These are phyloP conservation scores for Polyodon spathula DNA, from an alignment of 2,113 vertebrate genomes.

Conservation along the genomic window DNA sequence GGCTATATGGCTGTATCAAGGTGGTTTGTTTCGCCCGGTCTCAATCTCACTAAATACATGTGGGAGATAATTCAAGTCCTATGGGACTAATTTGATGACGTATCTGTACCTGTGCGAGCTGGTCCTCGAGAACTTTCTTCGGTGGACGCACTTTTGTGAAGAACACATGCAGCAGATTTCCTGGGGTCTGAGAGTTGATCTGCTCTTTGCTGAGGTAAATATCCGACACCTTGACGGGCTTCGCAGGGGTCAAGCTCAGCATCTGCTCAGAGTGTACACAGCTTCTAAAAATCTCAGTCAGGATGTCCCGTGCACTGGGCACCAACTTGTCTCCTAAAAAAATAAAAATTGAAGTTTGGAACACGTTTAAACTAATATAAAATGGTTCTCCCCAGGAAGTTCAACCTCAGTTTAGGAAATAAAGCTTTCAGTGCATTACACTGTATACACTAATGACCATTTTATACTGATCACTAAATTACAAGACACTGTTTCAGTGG, in stretches of 20 bases:
- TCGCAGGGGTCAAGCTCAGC: conserved; percentile 80
- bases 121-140: conserved; percentile 92
- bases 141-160: conserved; percentile 88
- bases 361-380: too few relatives aligned
- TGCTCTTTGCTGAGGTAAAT: conserved; percentile 97
- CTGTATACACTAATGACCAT: too few relatives aligned
- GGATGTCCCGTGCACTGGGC: conserved; percentile 77
- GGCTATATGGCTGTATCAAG: too few relatives aligned
- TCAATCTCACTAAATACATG: too few relatives aligned
- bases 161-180: conserved; percentile 86
- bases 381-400: too few relatives aligned
- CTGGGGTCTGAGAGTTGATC: conserved; percentile 87
- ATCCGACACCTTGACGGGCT: conserved; percentile 84
- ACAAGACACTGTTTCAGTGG: too few relatives aligned
- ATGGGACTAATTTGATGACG: too few relatives aligned
- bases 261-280: conserved; percentile 87
- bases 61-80: too few relatives aligned
- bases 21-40: too few relatives aligned
- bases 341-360: neutral
- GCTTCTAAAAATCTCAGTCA: conserved; percentile 93
- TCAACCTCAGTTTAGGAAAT: too few relatives aligned
- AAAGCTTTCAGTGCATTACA: too few relatives aligned
- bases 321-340: conserved; percentile 80
- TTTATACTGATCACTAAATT: too few relatives aligned
- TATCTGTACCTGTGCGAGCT: conserved; percentile 80